Percentiles rank a stretch among this genome's conserved stretches.
Evolutionary conservation across 2,797 vertebrate genomes (phyloP).

Genomic region (Crax fasciolata): DNA sequence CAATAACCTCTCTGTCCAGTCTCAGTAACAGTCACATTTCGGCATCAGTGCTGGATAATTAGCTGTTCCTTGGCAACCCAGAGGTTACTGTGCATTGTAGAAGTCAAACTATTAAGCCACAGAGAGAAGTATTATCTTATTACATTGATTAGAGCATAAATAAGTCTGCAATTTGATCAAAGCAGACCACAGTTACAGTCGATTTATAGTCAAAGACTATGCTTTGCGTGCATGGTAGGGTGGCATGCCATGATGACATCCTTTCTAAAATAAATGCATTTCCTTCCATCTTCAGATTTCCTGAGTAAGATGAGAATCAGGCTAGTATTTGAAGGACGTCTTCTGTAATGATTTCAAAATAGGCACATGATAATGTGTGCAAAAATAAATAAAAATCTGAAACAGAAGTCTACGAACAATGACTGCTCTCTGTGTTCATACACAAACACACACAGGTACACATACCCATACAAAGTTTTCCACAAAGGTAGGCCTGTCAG

Average conservation of each 20-base stretch:
- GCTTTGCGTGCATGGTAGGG: constrained; percentile 1
- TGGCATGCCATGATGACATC: background rate
- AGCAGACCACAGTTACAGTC: constrained; percentile 36
- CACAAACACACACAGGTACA: constrained; percentile 18
- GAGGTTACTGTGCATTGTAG: background rate
- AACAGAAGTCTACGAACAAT: background rate
- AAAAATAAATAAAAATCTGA: background rate
- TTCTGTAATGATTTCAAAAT: background rate
- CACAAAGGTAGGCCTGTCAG: constrained; percentile 7
- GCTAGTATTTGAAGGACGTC: constrained; percentile 14
- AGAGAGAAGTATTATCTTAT: constrained; percentile 20
- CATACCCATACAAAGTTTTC: background rate
- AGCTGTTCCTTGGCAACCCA: constrained; percentile 23
- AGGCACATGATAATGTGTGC: background rate
- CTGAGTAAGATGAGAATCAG: constrained; percentile 20
- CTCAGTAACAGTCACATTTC: constrained; percentile 1
- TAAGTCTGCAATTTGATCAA: background rate
- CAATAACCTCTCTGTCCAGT: background rate
- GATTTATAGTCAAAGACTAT: background rate
- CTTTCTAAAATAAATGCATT: background rate
- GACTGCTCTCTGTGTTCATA: background rate
- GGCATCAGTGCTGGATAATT: background rate
- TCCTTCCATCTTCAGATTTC: constrained; percentile 25
- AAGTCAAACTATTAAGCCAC: background rate
- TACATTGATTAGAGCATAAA: constrained; percentile 40